phyloP scores from a whole-genome alignment of 2,797 vertebrate genomes.

The Lateolabrax maculatus region DNA sequence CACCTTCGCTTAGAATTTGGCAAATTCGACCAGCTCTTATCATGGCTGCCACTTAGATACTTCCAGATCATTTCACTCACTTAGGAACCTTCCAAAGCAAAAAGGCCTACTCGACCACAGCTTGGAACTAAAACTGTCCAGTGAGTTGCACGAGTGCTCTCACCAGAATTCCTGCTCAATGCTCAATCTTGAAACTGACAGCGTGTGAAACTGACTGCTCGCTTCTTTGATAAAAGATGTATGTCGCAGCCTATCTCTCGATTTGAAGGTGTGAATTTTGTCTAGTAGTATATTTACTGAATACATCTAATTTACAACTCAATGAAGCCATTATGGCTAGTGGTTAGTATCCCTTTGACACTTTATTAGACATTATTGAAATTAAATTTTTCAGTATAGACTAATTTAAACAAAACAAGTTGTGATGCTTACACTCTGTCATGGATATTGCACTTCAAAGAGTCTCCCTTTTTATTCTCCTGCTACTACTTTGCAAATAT shows the following conservation, averaged over 20 bases:
- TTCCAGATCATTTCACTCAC: no score
- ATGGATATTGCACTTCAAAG: constrained; percentile 9
- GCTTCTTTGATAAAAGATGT: no score
- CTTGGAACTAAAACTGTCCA: neutral
- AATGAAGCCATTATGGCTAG: constrained; percentile 13
- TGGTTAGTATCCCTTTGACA: constrained; percentile 12
- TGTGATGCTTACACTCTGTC: neutral
- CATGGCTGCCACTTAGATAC: no score
- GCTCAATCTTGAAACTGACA: neutral
- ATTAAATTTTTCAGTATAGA: constrained; percentile 11
- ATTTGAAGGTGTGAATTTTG: constrained; percentile 5
- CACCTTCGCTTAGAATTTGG: no score
- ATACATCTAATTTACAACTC: neutral
- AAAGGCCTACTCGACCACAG: no score
- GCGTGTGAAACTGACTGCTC: no score
- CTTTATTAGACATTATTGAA: constrained; percentile 14
- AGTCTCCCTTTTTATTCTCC: neutral
- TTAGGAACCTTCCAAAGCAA: no score
- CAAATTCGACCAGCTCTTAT: no score
- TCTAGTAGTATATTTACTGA: neutral
- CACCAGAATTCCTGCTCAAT: neutral
- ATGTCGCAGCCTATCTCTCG: neutral
- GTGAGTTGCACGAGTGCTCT: neutral
- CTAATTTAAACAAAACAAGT: constrained; percentile 26
- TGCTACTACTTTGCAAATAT: constrained; percentile 1